Percentiles rank a stretch among this genome's conserved stretches.
phyloP scores from a whole-genome alignment of 2,797 vertebrate genomes.

The Streptopelia turtur region DNA sequence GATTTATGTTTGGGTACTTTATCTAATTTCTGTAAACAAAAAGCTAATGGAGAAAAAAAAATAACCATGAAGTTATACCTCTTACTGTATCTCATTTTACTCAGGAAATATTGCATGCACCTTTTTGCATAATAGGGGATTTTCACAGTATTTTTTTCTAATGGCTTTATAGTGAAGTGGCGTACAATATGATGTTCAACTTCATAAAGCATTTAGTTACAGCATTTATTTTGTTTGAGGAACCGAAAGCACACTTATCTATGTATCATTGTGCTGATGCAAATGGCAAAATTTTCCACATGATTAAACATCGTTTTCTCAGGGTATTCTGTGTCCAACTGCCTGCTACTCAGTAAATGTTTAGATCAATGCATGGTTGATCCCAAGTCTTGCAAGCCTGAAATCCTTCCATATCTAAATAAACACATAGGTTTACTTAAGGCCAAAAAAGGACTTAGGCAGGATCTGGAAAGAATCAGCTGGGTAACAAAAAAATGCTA shows the following conservation, averaged over 20 bases:
- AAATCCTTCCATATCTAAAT: conserved; percentile 42
- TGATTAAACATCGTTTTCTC: conserved; percentile 79
- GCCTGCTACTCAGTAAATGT: conserved; percentile 59
- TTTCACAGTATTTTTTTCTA: conserved; percentile 68
- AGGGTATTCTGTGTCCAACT: conserved; percentile 67
- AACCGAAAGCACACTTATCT: conserved; percentile 81
- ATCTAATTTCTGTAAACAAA: conserved; percentile 62
- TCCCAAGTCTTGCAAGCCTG: conserved; percentile 25
- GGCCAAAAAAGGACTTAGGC: background rate
- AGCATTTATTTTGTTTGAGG: conserved; percentile 75
- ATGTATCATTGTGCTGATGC: conserved; percentile 79
- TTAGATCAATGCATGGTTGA: conserved; percentile 49
- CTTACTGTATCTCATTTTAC: conserved; percentile 61
- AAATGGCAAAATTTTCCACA: conserved; percentile 81
- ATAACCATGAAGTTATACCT: conserved; percentile 24
- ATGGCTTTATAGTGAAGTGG: conserved; percentile 57
- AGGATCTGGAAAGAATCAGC: conserved; percentile 46
- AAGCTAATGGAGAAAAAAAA: conserved; percentile 27
- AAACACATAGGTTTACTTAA: conserved; percentile 37
- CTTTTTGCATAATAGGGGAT: conserved; percentile 71
- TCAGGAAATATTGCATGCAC: conserved; percentile 64
- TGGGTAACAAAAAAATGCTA: background rate
- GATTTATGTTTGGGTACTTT: conserved; percentile 42
- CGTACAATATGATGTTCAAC: conserved; percentile 72
- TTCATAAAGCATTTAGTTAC: conserved; percentile 74